Base-by-base conservation (phyloP, 1,140 invertebrate genomes). In the Drosophila pruinosa region DNA sequence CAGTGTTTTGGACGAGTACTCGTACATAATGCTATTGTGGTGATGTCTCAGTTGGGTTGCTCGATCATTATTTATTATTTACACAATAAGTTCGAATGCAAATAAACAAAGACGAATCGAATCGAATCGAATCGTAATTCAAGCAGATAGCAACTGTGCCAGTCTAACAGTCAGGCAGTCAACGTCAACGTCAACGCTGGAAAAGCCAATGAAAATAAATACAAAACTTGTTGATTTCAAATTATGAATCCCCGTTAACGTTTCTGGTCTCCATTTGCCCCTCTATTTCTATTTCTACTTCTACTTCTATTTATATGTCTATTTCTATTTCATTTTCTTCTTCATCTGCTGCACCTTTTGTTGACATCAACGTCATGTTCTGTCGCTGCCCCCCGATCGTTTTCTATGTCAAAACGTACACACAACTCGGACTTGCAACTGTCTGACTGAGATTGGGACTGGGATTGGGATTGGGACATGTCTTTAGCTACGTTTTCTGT, bases 391-490 rank as follows among this genome's bases (percentile, higher is more conserved):
- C 69, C 61, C 52, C 67, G 76, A 65, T 80, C 50, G 31, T 58
- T 79, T 80, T 85, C 62, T 83, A 63, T 83, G 79, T 75, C 79
- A 83, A 58, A 31, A 50, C 24, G 26, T 45, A 41, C 39, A 14
- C 15, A 53, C 28, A 21, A 31, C 28, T 36, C 41, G 41, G 41
- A 21, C 31, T 14, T 12, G 31, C 10, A 31, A 70, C 59, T 74
- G 56, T 57, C 50, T 28, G 26, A 3, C 26, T 28, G 26, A 39
- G 50, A 58, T 63, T 58, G 36, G 58, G 54, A 59, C 72, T 62
- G 26, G 54, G 41, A 41, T 28, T 38, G 43, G 63, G 47, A 78
- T 52, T 70, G 64, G 76, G 64, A 77, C 81, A 86, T 86, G 81
- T 74, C 59, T 77, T 73, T 65, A 14, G 74, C 58, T 61, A 57